Conservation (phyloP, 2,113 vertebrate species). For the Cynocephalus volans region DNA sequence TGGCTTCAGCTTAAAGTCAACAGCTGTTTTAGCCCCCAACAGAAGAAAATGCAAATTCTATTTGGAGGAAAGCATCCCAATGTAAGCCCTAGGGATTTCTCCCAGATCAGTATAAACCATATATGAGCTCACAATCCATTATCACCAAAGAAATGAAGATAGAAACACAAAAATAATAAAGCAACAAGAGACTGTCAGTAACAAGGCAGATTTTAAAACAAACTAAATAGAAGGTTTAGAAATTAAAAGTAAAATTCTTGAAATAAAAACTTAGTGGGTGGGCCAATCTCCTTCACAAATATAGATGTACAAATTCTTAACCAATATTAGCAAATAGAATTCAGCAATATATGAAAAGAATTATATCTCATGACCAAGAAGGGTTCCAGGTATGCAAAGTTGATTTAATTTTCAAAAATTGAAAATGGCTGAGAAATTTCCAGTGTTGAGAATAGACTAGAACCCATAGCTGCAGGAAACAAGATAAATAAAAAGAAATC, state of each 20-base stretch:
- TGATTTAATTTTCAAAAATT: neutral
- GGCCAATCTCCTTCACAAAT: neutral
- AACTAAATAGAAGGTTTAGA: conserved; percentile 13
- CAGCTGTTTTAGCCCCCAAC: neutral
- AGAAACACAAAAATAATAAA: conserved; percentile 13
- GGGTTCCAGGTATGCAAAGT: neutral
- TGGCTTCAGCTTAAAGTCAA: too few species aligned
- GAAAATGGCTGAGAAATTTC: neutral
- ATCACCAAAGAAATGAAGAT: neutral
- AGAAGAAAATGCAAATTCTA: conserved; percentile 1
- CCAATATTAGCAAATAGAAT: conserved; percentile 7
- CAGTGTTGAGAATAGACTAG: neutral
- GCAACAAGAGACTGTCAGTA: neutral
- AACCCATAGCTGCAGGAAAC: neutral
- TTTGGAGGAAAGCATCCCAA: neutral
- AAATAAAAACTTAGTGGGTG: neutral
- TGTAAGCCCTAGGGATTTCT: neutral
- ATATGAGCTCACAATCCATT: neutral
- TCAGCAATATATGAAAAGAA: neutral
- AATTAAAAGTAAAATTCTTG: neutral
- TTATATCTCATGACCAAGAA: neutral
- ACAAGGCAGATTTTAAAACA: neutral
- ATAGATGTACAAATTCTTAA: neutral
- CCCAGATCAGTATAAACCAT: neutral
- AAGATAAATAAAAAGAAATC: neutral